Percentiles rank a stretch among this genome's conserved stretches.
These are phyloP conservation scores for Watsonalla cultraria DNA, from an alignment of 2,888 invertebrate genomes.

Conservation along the genomic window DNA sequence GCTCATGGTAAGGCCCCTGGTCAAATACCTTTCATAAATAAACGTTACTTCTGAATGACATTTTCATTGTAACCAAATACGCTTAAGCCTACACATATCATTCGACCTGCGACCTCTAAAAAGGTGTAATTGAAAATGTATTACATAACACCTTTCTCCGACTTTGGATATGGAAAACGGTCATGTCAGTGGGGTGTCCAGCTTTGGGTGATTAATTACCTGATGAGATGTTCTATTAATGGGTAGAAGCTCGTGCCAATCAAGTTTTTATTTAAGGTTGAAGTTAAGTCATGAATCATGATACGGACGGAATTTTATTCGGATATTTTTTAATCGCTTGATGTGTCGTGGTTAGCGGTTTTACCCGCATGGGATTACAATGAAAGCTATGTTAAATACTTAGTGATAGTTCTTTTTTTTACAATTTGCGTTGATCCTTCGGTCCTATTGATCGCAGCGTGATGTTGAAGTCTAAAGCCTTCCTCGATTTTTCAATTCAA, in stretches of 20 bases:
- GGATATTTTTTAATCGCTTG: too few species aligned
- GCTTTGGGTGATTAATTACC: slow-evolving; percentile 36
- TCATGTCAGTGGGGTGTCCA: slow-evolving; percentile 13
- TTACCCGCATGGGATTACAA: too few species aligned
- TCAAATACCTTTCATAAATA: too few species aligned
- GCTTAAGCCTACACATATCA: slow-evolving; percentile 11
- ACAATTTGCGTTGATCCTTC: too few species aligned
- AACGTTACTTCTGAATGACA: neutral
- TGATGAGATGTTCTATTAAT: slow-evolving; percentile 4
- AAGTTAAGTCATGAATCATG: slow-evolving; percentile 24
- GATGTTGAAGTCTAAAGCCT: too few species aligned
- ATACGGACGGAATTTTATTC: neutral
- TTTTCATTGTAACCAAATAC: neutral
- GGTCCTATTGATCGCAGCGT: too few species aligned
- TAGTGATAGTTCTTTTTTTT: too few species aligned
- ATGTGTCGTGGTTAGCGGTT: too few species aligned
- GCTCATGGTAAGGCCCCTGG: too few species aligned
- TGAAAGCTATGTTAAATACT: too few species aligned
- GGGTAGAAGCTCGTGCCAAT: neutral
- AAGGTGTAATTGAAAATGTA: slow-evolving; percentile 20
- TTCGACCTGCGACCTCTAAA: slow-evolving; percentile 23
- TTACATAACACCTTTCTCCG: slow-evolving; percentile 28
- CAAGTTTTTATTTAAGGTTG: neutral
- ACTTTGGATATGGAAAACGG: slow-evolving; percentile 9
- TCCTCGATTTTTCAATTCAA: too few species aligned